A percentile compares a stretch with the other conserved stretches of the same genome.
Evolutionary conservation across 2,888 invertebrate species (phyloP).

Genomic region (Phyto melanocephala): DNA sequence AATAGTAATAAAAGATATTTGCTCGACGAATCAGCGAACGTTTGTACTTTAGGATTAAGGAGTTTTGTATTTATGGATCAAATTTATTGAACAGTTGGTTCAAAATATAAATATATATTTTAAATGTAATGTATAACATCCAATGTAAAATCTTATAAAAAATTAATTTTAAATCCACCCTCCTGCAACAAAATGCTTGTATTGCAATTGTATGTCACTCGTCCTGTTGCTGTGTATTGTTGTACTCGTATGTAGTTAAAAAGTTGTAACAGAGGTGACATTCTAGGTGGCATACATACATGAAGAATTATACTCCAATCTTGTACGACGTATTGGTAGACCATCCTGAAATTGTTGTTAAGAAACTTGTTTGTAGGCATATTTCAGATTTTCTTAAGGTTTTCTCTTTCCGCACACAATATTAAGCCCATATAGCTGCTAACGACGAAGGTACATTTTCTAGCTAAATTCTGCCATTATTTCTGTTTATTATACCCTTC

Average conservation of each 20-base stretch:
- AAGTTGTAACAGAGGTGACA: conserved; percentile 66
- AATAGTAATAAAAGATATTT: too few relatives aligned
- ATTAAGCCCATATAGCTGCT: conserved; percentile 5
- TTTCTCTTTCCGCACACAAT: conserved; percentile 5
- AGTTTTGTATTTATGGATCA: too few relatives aligned
- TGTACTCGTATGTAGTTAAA: conserved; percentile 52
- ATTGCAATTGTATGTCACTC: conserved; percentile 20
- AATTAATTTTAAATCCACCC: background rate
- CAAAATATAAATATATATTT: too few relatives aligned
- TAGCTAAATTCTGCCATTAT: conserved; percentile 26
- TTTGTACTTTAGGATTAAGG: too few relatives aligned
- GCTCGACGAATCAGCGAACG: too few relatives aligned
- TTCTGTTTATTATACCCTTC: too few relatives aligned
- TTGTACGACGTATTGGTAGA: conserved; percentile 31
- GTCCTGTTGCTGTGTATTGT: conserved; percentile 50
- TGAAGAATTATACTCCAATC: conserved; percentile 55
- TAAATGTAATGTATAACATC: too few relatives aligned
- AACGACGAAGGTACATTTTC: conserved; percentile 17
- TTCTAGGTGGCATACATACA: conserved; percentile 65
- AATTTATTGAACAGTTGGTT: too few relatives aligned
- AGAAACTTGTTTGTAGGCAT: conserved; percentile 62
- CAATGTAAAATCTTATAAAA: too few relatives aligned
- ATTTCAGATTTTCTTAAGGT: conserved; percentile 60
- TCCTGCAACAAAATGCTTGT: conserved; percentile 7
- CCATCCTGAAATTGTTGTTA: conserved; percentile 47